These are phyloP conservation scores for Antennarius striatus DNA, from an alignment of 2,113 vertebrate species.

Conservation along the genomic window DNA sequence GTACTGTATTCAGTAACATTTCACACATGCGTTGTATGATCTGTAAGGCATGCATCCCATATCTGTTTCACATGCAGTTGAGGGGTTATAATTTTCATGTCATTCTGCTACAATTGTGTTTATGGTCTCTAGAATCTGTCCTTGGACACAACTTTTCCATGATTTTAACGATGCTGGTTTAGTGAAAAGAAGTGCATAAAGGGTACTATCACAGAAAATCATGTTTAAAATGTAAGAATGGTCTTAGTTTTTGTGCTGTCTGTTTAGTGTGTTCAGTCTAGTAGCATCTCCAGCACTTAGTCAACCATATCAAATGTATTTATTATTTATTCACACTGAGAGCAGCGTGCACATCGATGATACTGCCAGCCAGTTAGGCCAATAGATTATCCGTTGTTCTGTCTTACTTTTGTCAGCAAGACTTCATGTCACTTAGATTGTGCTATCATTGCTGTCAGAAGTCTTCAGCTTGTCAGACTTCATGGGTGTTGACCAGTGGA, in stretches of 20 bases:
- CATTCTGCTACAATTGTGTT: no score
- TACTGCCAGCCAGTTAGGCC: conserved; percentile 12
- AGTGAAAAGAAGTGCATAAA: neutral
- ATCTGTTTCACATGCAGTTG: no score
- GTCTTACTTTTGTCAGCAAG: conserved; percentile 54
- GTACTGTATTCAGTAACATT: no score
- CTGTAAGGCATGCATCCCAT: no score
- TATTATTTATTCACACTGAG: neutral
- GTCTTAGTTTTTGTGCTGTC: neutral
- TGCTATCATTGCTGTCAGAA: conserved; percentile 65
- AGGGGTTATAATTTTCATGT: no score
- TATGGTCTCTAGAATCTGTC: no score
- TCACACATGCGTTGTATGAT: no score
- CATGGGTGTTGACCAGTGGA: conserved; percentile 70
- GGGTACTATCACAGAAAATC: neutral
- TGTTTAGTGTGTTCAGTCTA: neutral
- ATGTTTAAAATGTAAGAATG: neutral
- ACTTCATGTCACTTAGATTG: conserved; percentile 61
- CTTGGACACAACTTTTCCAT: neutral
- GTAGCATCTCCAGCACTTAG: neutral
- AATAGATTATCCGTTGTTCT: conserved; percentile 14
- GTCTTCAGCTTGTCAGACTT: conserved; percentile 69
- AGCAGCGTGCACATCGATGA: neutral
- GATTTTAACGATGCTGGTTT: neutral
- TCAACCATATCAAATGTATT: conserved; percentile 8